These are phyloP conservation scores for Euura saliciscinereae DNA, from an alignment of 1,140 invertebrate species.

Conservation along the genomic window DNA sequence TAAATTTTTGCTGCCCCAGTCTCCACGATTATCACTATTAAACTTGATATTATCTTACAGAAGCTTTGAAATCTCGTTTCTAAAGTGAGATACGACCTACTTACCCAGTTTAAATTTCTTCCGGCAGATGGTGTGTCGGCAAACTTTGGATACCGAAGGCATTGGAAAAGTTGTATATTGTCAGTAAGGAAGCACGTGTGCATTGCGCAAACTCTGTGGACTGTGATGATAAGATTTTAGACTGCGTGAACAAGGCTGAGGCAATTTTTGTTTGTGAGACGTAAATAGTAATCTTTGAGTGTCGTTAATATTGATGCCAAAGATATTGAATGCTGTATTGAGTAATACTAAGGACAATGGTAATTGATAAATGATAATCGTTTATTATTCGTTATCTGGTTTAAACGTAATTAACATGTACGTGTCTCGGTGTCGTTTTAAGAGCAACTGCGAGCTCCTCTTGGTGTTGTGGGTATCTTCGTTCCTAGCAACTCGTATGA, in stretches of 20 bases:
- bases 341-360: constrained; percentile 16
- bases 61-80: too few relatives aligned
- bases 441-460: constrained; percentile 46
- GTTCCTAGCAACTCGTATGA: constrained; percentile 60
- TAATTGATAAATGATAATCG: constrained; percentile 32
- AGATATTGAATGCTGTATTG: constrained; percentile 35
- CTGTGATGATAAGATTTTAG: constrained; percentile 14
- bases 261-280: constrained; percentile 9
- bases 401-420: constrained; percentile 39
- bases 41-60: too few relatives aligned
- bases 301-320: constrained; percentile 35
- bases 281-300: constrained; percentile 25
- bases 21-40: too few relatives aligned
- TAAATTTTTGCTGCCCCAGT: too few relatives aligned
- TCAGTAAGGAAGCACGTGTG: too few relatives aligned
- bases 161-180: too few relatives aligned
- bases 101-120: too few relatives aligned
- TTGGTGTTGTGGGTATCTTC: constrained; percentile 61
- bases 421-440: constrained; percentile 56
- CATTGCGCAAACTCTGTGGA: not conserved
- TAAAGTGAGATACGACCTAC: too few relatives aligned
- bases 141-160: too few relatives aligned
- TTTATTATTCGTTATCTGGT: constrained; percentile 53
- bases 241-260: constrained; percentile 13
- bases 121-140: too few relatives aligned